These are phyloP conservation scores for Cossypha caffra DNA, from an alignment of 2,797 vertebrate genomes.

Conservation along the genomic window DNA sequence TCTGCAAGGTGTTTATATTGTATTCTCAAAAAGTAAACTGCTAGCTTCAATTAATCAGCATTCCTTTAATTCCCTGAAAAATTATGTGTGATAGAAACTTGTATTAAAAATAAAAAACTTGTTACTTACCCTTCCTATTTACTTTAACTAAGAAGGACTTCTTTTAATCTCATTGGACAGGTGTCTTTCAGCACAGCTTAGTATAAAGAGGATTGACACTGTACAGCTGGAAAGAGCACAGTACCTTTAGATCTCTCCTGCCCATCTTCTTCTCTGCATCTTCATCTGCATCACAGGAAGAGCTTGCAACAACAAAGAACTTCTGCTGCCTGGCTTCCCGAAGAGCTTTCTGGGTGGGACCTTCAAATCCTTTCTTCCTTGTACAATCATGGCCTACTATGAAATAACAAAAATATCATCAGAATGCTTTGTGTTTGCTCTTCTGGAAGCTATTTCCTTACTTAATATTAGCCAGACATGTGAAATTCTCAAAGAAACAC, in stretches of 20 bases:
- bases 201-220: not conserved
- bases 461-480: not conserved
- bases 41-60: not conserved
- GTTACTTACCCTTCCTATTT: not conserved
- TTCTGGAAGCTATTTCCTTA: not conserved
- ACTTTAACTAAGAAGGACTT: not conserved
- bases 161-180: not conserved
- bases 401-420: slow-evolving; percentile 2
- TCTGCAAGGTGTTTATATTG: not conserved
- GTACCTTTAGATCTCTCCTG: slow-evolving; percentile 69
- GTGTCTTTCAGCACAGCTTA: not conserved
- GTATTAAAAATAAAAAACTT: not conserved
- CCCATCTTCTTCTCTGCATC: slow-evolving; percentile 9
- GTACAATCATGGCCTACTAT: not conserved
- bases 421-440: not conserved
- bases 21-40: not conserved
- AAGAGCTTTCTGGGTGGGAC: slow-evolving; percentile 67
- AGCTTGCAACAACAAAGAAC: not conserved
- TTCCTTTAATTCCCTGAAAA: not conserved
- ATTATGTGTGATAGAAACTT: not conserved
- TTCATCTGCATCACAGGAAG: not conserved
- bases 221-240: not conserved
- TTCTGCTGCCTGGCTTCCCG: slow-evolving; percentile 62
- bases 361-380: slow-evolving; percentile 34
- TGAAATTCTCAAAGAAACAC: not conserved